Percentiles rank a stretch among this genome's conserved stretches.
Conservation (phyloP, 2,888 invertebrate species). For the Hydroisotoma schaefferi region DNA sequence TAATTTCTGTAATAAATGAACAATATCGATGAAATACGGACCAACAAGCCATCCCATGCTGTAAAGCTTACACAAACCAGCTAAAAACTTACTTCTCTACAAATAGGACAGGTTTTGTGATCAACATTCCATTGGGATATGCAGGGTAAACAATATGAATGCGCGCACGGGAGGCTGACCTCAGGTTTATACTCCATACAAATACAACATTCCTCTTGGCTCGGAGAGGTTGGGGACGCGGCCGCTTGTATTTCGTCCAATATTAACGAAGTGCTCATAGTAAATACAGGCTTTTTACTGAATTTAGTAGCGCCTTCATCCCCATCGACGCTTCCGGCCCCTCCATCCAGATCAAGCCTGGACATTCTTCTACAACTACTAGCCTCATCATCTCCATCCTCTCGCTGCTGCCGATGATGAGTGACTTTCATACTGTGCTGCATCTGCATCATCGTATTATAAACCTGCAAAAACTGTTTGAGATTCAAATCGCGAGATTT, state of each 20-base stretch:
- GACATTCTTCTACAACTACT: not conserved
- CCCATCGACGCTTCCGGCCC: not conserved
- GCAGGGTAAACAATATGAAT: constrained; percentile 67
- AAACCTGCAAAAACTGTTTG: constrained; percentile 63
- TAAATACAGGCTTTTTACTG: constrained; percentile 3
- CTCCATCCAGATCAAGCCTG: too few species aligned
- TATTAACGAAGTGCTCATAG: constrained; percentile 44
- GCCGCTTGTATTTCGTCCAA: constrained; percentile 46
- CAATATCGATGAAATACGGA: too few species aligned
- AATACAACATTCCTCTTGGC: constrained; percentile 64
- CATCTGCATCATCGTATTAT: constrained; percentile 14
- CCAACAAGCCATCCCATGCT: too few species aligned
- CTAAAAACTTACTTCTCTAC: too few species aligned
- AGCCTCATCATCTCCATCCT: not conserved
- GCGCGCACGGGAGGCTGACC: constrained; percentile 62
- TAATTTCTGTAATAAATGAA: too few species aligned
- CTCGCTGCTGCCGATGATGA: not conserved
- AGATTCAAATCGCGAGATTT: constrained; percentile 61
- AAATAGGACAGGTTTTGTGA: constrained; percentile 68
- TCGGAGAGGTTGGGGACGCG: constrained; percentile 26
- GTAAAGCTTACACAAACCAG: too few species aligned
- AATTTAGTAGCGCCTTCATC: not conserved
- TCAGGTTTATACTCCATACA: constrained; percentile 68
- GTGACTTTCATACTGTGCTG: constrained; percentile 1
- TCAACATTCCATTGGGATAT: constrained; percentile 71